Evolutionary conservation across 2,797 vertebrate species (phyloP), one percentile per base, ranked within the genome.

Genomic region (Microctenopoma stevenorrisi): DNA sequence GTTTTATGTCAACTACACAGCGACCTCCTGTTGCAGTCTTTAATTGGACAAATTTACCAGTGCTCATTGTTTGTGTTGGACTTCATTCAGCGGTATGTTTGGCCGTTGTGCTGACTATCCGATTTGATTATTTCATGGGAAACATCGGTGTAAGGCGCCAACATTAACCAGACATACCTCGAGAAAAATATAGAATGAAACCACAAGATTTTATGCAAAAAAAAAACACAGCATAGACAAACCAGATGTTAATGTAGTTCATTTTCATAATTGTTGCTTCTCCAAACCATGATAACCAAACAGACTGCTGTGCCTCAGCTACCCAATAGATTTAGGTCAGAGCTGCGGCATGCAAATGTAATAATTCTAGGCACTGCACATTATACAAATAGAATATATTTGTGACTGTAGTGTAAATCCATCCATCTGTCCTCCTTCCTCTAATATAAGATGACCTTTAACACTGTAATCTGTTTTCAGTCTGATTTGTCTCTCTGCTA

Each of bases 271-370:
- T 44, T 50, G 37, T 42, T 8, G 33, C 6, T 49, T n/a, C 11
- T 16, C 11, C 40, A 30, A 38, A 38, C 37, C 37, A 38, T 47
- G 33, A 68, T 38, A 60, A 61, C 18, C 10, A 51, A 3, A 51
- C 6, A 50, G 16, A n/a, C 13, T 22, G 38, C 38, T 54, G 35
- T 22, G 6, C 15, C 18, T 63, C 44, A 48, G 55, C 25, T 22
- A 10, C 49, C 48, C 64, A 43, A 47, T 25, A 50, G 42, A 12
- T 13, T 51, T 15, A 56, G 50, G 64, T 52, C 50, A 75, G 61
- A 60, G 57, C 56, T 72, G 49, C 44, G 53, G 64, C 37, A 67
- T 57, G 60, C 52, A 81, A 81, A 81, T 77, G 13, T 11, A 64
- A 67, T 67, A 30, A 62, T 14, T 76, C 61, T 53, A 33, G 48